Evolutionary conservation across 2,113 vertebrate species (phyloP).

Genomic region (Fregetta grallaria): DNA sequence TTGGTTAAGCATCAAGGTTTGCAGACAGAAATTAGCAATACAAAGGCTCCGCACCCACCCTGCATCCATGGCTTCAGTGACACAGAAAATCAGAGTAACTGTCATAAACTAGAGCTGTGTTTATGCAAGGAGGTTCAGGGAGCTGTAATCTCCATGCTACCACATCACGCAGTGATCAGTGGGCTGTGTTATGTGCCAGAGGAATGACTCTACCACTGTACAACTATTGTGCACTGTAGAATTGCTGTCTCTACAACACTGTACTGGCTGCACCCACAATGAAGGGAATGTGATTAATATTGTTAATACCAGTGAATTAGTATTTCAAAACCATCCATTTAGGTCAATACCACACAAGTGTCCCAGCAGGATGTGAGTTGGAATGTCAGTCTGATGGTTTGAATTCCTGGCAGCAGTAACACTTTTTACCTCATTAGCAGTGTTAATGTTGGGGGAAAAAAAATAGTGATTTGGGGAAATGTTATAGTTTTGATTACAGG

Average conservation of each 20-base stretch:
- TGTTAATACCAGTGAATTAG: not conserved
- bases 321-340: not conserved
- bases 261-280: not conserved
- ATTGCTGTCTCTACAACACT: not conserved
- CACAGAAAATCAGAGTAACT: not conserved
- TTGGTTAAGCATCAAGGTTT: not conserved
- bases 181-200: not conserved
- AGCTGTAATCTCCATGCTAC: not conserved
- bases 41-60: not conserved
- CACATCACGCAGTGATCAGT: fast-evolving
- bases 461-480: not conserved
- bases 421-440: not conserved
- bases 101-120: not conserved
- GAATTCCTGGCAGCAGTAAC: not conserved
- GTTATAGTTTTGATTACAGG: not conserved
- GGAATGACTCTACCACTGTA: not conserved
- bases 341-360: not conserved
- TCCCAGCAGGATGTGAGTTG: not conserved
- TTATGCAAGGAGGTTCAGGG: not conserved
- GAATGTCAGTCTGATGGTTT: not conserved
- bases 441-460: not conserved
- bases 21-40: not conserved
- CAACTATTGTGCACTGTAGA: not conserved
- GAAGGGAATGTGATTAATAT: not conserved
- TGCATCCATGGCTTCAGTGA: not conserved